Evolutionary conservation across 1,140 invertebrate genomes (phyloP), one percentile per base, ranked within the genome.

Genomic region (Ceratina australensis): DNA sequence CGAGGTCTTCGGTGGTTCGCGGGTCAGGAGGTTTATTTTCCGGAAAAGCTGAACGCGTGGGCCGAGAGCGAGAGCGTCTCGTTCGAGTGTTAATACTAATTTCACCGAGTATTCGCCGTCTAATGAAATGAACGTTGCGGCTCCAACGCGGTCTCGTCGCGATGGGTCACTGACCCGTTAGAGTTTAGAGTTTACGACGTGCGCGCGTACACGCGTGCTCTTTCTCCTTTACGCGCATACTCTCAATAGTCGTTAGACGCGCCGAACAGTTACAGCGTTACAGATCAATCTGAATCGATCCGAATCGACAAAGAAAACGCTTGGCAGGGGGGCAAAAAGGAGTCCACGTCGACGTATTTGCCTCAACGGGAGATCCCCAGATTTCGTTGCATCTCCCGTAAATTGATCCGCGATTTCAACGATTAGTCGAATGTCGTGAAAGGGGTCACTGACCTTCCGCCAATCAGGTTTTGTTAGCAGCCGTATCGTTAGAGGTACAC

Each of bases 101-200:
- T 79, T 83, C 80, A 82, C 80, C 79, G 82, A 72, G 57, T 57
- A 72, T 61, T 75, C 67, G 75, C 24, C 80, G 80, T 59, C 80
- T 83, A 83, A 72, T 79, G 60, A 83, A 83, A 83, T 82, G 65
- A 82, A 71, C 76, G 76, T 74, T 50, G 76, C 65, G 56, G 61
- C 49, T 71, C 60, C 16, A 69, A 50, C 47, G 52, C 24, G 65
- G 49, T 16, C 20, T 47, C 60, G 68, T 63, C 76, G 61, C 63
- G 68, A 20, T 54, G 26, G 74, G 74, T 77, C 74, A 61, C 47
- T 52, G 74, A 77, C 74, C 74, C 49, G 66, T 71, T 77, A 54
- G 74, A 77, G 66, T 77, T 77, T 77, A 71, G 67, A 77, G 63
- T 57, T 57, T 52, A 47, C 28, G 18, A 18, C 12, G 24, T 26